Conservation (phyloP, 2,113 vertebrate species). For the Lycaon pictus region DNA sequence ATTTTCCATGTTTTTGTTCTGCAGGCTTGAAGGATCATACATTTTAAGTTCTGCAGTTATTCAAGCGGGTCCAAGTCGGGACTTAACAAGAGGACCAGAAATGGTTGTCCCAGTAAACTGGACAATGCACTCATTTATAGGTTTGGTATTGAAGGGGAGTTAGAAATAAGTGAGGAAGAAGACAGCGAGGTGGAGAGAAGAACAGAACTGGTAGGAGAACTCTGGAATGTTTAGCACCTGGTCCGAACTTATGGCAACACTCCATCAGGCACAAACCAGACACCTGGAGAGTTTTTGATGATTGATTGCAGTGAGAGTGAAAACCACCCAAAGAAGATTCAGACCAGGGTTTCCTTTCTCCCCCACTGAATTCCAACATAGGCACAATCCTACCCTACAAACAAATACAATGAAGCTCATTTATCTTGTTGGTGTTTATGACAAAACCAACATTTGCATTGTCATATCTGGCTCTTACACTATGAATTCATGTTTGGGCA, state of each 20-base stretch:
- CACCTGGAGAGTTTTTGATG: background rate
- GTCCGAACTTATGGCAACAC: background rate
- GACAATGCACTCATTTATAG: background rate
- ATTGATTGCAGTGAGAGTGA: slow-evolving; percentile 22
- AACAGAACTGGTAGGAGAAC: background rate
- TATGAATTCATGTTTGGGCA: slow-evolving; percentile 16
- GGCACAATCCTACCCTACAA: slow-evolving; percentile 1
- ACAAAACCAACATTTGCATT: slow-evolving; percentile 44
- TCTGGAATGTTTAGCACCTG: background rate
- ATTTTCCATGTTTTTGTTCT: slow-evolving; percentile 28
- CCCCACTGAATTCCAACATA: background rate
- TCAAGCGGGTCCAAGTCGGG: slow-evolving; percentile 1
- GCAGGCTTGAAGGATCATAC: background rate
- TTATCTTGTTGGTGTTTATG: background rate
- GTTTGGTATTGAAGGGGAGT: background rate
- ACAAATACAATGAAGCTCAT: background rate
- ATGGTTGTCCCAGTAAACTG: background rate
- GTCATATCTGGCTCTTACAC: background rate
- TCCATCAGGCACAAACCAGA: background rate
- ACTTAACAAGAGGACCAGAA: slow-evolving; percentile 37
- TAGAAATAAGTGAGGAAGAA: slow-evolving; percentile 11
- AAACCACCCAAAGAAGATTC: slow-evolving; percentile 35
- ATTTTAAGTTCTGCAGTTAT: background rate
- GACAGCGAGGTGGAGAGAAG: background rate
- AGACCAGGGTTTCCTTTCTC: background rate